Evolutionary conservation across 2,888 invertebrate species (phyloP), one percentile per base, ranked within the genome.

Genomic region (Emmelina monodactyla): DNA sequence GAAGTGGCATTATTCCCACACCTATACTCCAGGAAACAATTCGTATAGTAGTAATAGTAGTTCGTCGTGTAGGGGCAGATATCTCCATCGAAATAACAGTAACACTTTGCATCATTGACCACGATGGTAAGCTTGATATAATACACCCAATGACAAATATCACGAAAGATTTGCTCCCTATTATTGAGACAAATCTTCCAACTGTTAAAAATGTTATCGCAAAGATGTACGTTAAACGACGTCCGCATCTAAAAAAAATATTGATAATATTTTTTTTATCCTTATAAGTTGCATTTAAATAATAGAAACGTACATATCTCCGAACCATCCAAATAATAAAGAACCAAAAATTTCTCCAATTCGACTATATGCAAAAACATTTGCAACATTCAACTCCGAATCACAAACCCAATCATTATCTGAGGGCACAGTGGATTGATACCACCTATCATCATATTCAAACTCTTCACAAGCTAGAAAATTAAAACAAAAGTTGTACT

Each of bases 341-440:
- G 68, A 63, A 31, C 68, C 70, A 10, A 62, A 15, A 6, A 55
- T 50, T 49, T 70, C 70, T 12, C 58, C 60, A 11, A 61, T 45
- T 48, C 55, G 60, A 22, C 51, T 60, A 19, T 59, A 62, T 1
- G 64, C 55, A 33, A 59, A 53, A 34, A 62, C 53, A 44, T 67
- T 63, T 7, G 58, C 56, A 1, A 62, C 56, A 28, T 65, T 49
- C 19, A 70, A 37, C 43, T 67, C 67, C 33, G 58, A 50, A 31
- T 58, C 50, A 37, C 69, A 70, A 5, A 70, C 66, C 70, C 70
- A 70, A 42, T 67, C 51, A 39, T 67, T 60, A 22, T 61, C 55
- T 10, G 64, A 55, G 14, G 65, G 42, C 13, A 62, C 46, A 2
- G 70, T 69, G 7, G 53, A 51, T 35, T 56, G 53, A 32, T 62